A percentile compares a stretch with the other conserved stretches of the same genome.
Conservation (phyloP, 2,797 vertebrate genomes). For the Mormyrus hasselquistii region DNA sequence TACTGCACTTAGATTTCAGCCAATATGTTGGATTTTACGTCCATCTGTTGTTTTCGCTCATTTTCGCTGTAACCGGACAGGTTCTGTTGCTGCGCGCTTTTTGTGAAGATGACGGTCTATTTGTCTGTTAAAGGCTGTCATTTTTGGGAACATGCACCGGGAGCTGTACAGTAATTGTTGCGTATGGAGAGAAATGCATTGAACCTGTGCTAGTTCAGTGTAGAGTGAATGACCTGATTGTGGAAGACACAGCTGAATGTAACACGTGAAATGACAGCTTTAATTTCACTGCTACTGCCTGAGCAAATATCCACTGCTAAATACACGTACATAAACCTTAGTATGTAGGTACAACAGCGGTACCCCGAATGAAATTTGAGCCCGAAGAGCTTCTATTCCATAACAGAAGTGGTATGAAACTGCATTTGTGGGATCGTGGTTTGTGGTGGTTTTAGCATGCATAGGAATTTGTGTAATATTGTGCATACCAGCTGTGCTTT, state of each 20-base stretch:
- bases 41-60: conserved; percentile 5
- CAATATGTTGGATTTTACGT: not conserved
- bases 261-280: not conserved
- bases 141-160: not conserved
- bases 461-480: not conserved
- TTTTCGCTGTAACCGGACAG: not conserved
- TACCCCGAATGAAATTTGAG: not conserved
- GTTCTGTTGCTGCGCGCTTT: not conserved
- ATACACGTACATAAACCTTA: not conserved
- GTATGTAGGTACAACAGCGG: not conserved
- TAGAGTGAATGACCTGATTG: not conserved
- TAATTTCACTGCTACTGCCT: not conserved
- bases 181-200: not conserved
- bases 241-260: not conserved
- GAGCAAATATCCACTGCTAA: not conserved
- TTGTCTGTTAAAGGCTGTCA: not conserved
- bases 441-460: not conserved
- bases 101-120: not conserved
- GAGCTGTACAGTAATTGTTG: not conserved
- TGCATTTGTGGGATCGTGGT: not conserved
- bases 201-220: not conserved
- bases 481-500: not conserved
- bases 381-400: not conserved
- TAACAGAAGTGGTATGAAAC: not conserved
- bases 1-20: not conserved